Evolutionary conservation across 2,888 invertebrate species (phyloP).

Genomic region (Mesorhabditis sp.): DNA sequence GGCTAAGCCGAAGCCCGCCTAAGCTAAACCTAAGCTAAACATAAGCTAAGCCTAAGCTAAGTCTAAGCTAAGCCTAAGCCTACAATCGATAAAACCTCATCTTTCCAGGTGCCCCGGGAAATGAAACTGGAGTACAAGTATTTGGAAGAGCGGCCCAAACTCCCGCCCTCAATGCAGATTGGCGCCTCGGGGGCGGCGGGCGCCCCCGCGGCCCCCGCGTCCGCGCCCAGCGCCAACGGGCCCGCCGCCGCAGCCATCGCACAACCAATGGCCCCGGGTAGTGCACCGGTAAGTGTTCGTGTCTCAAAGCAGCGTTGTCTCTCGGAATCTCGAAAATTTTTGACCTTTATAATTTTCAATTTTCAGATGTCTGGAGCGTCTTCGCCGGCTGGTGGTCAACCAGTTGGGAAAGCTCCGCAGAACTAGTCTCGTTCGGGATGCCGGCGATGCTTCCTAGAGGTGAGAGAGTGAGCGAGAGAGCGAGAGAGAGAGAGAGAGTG

Average conservation of each 20-base stretch:
- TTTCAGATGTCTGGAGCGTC: no score
- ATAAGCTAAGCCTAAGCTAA: no score
- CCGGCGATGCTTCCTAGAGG: no score
- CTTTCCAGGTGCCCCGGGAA: conserved; percentile 74
- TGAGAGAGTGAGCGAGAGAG: no score
- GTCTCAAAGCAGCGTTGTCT: not conserved
- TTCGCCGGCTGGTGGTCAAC: no score
- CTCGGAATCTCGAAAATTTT: no score
- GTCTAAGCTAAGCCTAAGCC: no score
- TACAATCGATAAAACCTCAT: not conserved
- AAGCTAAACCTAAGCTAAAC: not conserved
- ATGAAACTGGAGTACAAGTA: conserved; percentile 98
- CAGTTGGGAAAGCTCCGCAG: no score
- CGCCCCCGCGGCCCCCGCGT: not conserved
- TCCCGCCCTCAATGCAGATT: conserved; percentile 23
- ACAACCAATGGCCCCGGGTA: not conserved
- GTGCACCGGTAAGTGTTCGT: not conserved
- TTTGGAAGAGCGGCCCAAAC: conserved; percentile 81
- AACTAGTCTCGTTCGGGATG: no score
- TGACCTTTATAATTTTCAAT: no score
- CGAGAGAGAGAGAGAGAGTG: no score
- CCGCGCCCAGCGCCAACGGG: not conserved
- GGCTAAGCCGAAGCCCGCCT: no score
- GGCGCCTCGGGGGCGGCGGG: conserved; percentile 5
- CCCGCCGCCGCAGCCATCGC: not conserved